phyloP scores from a whole-genome alignment of 1,140 invertebrate genomes.

The Oreohelix idahoensis region DNA sequence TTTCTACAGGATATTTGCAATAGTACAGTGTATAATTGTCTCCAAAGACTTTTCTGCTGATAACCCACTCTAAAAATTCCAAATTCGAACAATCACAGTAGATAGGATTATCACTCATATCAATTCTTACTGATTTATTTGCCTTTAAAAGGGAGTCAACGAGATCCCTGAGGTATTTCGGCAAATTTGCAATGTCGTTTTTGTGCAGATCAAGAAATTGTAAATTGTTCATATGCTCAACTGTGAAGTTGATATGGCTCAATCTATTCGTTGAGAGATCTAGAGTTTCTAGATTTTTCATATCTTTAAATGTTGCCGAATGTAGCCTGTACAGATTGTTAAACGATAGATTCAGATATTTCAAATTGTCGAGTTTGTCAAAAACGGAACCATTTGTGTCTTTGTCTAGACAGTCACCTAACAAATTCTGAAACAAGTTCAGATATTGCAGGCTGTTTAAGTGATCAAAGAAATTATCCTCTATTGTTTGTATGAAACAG shows the following conservation, averaged over 20 bases:
- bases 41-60: slow-evolving; percentile 8
- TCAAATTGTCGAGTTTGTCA: background rate
- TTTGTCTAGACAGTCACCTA: slow-evolving; percentile 3
- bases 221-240: slow-evolving; percentile 9
- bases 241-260: background rate
- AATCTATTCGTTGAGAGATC: slow-evolving; percentile 24
- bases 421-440: slow-evolving; percentile 13
- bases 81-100: slow-evolving; percentile 23
- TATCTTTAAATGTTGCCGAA: background rate
- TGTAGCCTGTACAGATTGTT: slow-evolving; percentile 25
- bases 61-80: slow-evolving; percentile 34
- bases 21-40: slow-evolving; percentile 12
- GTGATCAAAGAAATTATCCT: slow-evolving; percentile 1
- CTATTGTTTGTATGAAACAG: slow-evolving; percentile 24
- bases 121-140: background rate
- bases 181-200: slow-evolving; percentile 1
- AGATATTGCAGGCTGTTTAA: background rate
- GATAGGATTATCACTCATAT: slow-evolving; percentile 18
- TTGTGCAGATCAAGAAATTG: slow-evolving; percentile 10
- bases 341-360: slow-evolving; percentile 17
- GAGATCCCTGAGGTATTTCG: background rate
- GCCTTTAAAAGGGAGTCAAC: background rate
- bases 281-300: background rate
- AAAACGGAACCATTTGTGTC: background rate
- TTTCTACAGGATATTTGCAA: slow-evolving; percentile 3